Evolutionary conservation across 2,113 vertebrate genomes (phyloP).

Genomic region (Halcyon senegalensis): DNA sequence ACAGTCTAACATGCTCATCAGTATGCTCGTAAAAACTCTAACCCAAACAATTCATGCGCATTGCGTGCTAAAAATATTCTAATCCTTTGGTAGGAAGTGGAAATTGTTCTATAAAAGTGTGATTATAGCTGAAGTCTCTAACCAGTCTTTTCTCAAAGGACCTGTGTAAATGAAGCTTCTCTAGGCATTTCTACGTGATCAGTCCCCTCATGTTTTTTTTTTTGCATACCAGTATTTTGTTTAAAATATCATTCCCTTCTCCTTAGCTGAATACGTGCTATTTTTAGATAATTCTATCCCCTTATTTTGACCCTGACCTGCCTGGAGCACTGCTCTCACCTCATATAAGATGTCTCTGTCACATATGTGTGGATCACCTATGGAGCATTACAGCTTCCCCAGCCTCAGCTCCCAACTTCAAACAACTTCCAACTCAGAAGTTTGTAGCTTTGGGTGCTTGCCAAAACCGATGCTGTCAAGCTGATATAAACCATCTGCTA

Average conservation of each 20-base stretch:
- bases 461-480: constrained; percentile 23
- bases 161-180: neutral
- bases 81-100: neutral
- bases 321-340: neutral
- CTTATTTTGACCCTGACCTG: neutral
- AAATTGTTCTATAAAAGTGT: neutral
- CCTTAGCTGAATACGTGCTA: neutral
- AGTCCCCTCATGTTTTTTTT: neutral
- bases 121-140: neutral
- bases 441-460: neutral
- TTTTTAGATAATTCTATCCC: neutral
- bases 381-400: neutral
- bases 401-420: neutral
- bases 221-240: neutral
- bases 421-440: constrained; percentile 16
- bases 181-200: neutral
- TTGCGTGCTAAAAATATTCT: neutral
- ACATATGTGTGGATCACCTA: fast-evolving
- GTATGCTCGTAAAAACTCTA: neutral
- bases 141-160: neutral
- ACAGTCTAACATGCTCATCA: fast-evolving
- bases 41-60: neutral
- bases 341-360: neutral
- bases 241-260: neutral
- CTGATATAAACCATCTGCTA: constrained; percentile 38